Percentiles rank a stretch among this genome's conserved stretches.
phyloP scores from a whole-genome alignment of 2,113 vertebrate genomes.

The Murina feae region DNA sequence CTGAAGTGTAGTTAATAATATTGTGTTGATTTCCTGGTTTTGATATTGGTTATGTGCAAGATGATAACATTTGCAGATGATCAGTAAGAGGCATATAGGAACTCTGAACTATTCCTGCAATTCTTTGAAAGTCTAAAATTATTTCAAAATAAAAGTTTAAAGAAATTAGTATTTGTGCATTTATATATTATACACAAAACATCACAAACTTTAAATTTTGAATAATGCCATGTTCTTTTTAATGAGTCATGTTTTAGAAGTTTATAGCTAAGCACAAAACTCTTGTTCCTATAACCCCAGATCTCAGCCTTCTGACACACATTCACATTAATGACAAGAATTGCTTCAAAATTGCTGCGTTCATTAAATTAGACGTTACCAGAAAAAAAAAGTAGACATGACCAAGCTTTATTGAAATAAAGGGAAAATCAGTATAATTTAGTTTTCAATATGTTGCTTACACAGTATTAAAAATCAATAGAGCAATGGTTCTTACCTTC shows the following conservation, averaged over 20 bases:
- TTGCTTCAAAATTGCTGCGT: background rate
- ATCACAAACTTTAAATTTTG: background rate
- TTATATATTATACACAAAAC: background rate
- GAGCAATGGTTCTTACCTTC: background rate
- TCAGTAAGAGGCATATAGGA: background rate
- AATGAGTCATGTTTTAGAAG: background rate
- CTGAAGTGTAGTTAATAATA: background rate
- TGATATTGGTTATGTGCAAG: background rate
- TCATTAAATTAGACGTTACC: background rate
- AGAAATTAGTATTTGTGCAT: background rate
- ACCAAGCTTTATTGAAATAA: background rate
- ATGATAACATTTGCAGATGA: background rate
- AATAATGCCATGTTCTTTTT: background rate
- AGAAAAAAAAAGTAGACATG: no score
- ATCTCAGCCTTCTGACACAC: background rate
- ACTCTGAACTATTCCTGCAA: background rate
- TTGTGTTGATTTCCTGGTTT: background rate
- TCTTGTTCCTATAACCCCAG: background rate
- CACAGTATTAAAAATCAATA: background rate
- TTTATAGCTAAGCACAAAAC: background rate
- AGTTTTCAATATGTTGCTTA: background rate
- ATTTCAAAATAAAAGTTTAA: constrained; percentile 4
- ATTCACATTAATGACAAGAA: background rate
- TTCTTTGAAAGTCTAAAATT: constrained; percentile 18
- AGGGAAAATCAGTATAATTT: background rate